Percentiles rank a stretch among this genome's conserved stretches.
phyloP scores from a whole-genome alignment of 2,113 vertebrate species.

The Seriola aureovittata region DNA sequence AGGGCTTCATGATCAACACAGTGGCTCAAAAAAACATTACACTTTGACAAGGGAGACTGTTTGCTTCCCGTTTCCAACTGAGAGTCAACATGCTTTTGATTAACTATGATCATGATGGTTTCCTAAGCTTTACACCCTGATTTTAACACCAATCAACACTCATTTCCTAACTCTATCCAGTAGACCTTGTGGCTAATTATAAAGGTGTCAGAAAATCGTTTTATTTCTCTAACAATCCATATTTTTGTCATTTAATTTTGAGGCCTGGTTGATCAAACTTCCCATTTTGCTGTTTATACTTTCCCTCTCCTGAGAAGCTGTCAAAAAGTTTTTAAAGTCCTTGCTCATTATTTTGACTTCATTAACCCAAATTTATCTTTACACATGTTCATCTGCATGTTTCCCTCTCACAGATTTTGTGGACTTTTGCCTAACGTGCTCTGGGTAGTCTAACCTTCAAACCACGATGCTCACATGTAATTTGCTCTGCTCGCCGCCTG shows the following conservation, averaged over 20 bases:
- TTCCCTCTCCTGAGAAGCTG: too few species aligned
- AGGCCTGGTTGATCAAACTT: not conserved
- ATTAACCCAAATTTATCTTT: not conserved
- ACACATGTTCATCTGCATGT: not conserved
- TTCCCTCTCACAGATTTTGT: not conserved
- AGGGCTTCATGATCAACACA: not conserved
- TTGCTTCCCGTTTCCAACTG: not conserved
- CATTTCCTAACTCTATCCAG: too few species aligned
- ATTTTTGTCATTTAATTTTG: too few species aligned
- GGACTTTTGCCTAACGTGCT: constrained; percentile 35
- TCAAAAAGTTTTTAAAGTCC: too few species aligned
- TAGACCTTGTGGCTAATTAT: not conserved
- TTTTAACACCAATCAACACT: too few species aligned
- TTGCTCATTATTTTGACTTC: constrained; percentile 6
- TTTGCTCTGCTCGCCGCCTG: constrained; percentile 38
- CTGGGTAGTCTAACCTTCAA: constrained; percentile 49
- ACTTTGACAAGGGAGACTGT: not conserved
- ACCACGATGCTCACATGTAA: constrained; percentile 39
- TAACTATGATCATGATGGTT: too few species aligned
- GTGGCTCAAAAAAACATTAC: not conserved
- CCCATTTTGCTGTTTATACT: too few species aligned
- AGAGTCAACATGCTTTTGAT: too few species aligned
- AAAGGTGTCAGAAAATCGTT: too few species aligned
- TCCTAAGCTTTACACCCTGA: too few species aligned
- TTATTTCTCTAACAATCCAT: too few species aligned